phyloP scores from a whole-genome alignment of 2,797 vertebrate genomes.

The Myoxocephalus aenaeus region DNA sequence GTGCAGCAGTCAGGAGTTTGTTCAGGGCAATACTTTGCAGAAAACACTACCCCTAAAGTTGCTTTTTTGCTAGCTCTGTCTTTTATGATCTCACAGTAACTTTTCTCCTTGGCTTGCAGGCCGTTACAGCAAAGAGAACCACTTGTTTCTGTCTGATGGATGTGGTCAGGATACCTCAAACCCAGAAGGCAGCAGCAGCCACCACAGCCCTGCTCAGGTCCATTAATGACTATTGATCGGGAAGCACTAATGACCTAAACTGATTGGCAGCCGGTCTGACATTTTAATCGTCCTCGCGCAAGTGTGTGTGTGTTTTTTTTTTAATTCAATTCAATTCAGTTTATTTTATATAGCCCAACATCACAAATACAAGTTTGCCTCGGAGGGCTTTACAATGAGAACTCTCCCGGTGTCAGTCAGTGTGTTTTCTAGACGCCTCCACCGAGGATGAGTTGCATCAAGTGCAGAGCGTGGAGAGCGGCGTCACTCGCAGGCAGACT shows the following conservation, averaged over 20 bases:
- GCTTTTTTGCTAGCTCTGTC: not conserved
- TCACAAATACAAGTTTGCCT: too few relatives aligned
- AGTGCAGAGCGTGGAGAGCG: not conserved
- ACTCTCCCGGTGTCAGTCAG: not conserved
- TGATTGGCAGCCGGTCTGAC: slow-evolving; percentile 43
- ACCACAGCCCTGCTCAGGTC: slow-evolving; percentile 36
- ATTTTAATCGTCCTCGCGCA: slow-evolving; percentile 46
- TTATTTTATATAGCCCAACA: too few relatives aligned
- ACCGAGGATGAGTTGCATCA: slow-evolving; percentile 15
- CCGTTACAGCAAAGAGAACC: slow-evolving; percentile 7
- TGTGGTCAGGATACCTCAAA: slow-evolving; percentile 43
- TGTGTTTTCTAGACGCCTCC: slow-evolving; percentile 15
- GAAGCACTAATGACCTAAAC: slow-evolving; percentile 53
- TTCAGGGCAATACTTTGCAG: not conserved
- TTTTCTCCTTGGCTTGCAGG: not conserved
- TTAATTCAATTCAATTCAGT: too few relatives aligned
- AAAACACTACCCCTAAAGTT: not conserved
- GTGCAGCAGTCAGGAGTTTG: not conserved
- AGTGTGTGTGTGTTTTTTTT: not conserved
- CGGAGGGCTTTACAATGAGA: not conserved
- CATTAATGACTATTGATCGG: slow-evolving; percentile 75
- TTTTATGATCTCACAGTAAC: not conserved
- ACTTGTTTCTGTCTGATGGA: slow-evolving; percentile 38
- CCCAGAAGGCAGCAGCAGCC: slow-evolving; percentile 27
- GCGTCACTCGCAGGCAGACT: slow-evolving; percentile 11